Evolutionary conservation across 2,797 vertebrate genomes (phyloP), one percentile per base, ranked within the genome.

Genomic region (Diglossa cyanea): DNA sequence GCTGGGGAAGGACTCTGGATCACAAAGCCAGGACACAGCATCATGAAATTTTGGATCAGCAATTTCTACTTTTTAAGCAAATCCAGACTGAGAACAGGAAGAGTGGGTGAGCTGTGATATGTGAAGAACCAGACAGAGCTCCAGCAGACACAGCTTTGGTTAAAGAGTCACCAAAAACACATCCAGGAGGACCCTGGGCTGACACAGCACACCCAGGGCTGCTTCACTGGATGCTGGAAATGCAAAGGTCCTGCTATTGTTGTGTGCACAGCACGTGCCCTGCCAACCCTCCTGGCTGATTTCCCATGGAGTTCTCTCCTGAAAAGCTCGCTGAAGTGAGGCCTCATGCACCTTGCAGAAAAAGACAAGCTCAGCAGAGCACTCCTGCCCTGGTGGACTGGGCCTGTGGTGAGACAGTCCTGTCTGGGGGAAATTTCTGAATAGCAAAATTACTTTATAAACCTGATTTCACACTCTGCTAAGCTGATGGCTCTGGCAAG

Each of bases 1-100:
- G 80, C 85, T 79, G 91, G 78, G 87, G 60, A 54, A 68, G 31
- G 89, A 90, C 90, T 91, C 74, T 66, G 37, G 77, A 40, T 81
- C 91, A 86, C 88, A 90, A 90, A 95, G 68, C 80, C 81, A 83
- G 94, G 84, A 95, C 70, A 72, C 79, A 72, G 90, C 67, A 54
- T 65, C 73, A 42, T 35, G 82, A 66, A 11, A 25, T 42, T 91
- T 50, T n/a, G 35, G 26, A 42, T 45, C 40, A 79, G 50, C 72
- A 13, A 26, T 58, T 84, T 73, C 65, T 88, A 51, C 1, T 91
- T 82, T 65, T 0, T 6, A 31, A 79, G 57, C 2, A 4, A 67
- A 37, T 30, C 77, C 61, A 51, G 72, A 44, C 48, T 5, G 60
- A 80, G 45, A 65, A 65, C 44, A 76, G 80, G 35, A 47, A 40